phyloP scores from a whole-genome alignment of 2,113 vertebrate genomes.

The Mastomys natalensis region DNA sequence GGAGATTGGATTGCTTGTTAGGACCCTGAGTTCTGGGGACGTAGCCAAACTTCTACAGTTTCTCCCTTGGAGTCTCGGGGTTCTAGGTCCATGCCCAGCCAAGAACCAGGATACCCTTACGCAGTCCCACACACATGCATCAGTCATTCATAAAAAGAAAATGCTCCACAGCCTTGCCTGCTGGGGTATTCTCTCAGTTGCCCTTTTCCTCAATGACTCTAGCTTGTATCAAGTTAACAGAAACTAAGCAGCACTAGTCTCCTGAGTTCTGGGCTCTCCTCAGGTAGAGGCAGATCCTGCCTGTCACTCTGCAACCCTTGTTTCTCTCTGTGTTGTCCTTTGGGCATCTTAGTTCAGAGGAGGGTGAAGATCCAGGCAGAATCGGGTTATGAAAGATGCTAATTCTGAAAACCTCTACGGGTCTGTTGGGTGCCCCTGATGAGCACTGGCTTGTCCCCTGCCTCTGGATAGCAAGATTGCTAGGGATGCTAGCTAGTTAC shows the following conservation, averaged over 20 bases:
- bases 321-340: not conserved
- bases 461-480: not conserved
- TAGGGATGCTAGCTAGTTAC: not conserved
- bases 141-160: not conserved
- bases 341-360: not conserved
- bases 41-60: too few species aligned
- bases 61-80: too few species aligned
- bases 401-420: not conserved
- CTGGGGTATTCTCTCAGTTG: not conserved
- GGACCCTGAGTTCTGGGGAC: too few species aligned
- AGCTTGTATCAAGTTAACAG: not conserved
- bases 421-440: not conserved
- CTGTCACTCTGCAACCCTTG: not conserved
- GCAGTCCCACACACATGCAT: too few species aligned
- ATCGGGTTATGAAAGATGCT: not conserved
- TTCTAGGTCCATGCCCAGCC: too few species aligned
- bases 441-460: not conserved
- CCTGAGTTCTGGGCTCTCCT: not conserved
- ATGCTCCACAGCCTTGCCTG: not conserved
- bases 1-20: too few species aligned
- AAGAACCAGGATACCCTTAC: too few species aligned
- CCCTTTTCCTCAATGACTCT: not conserved
- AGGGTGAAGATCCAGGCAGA: not conserved
- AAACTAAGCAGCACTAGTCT: not conserved
- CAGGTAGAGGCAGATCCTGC: not conserved